Evolutionary conservation across 1,140 invertebrate species (phyloP).

Genomic region (Drosophila arizonae): DNA sequence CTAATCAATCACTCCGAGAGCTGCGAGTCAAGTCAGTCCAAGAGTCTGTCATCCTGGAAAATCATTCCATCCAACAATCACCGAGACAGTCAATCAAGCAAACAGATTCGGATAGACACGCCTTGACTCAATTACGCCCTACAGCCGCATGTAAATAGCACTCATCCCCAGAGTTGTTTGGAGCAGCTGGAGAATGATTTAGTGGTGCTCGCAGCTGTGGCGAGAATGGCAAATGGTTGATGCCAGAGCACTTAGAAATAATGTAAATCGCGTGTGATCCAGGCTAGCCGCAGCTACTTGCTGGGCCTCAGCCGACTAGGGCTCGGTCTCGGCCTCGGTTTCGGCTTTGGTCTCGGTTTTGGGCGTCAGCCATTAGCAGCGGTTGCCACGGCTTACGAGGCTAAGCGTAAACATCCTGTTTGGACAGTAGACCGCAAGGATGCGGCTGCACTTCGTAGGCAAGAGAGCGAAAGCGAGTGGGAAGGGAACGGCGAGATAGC

Average conservation of each 20-base stretch:
- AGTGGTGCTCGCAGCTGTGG: neutral
- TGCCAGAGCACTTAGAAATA: constrained; percentile 14
- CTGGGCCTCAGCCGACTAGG: neutral
- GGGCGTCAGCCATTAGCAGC: constrained; percentile 29
- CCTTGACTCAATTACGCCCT: neutral
- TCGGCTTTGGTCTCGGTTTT: neutral
- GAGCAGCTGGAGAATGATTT: too few species aligned
- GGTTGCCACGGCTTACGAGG: constrained; percentile 4
- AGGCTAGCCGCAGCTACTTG: constrained; percentile 26
- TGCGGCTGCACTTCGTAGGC: constrained; percentile 1
- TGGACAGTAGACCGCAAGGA: constrained; percentile 23
- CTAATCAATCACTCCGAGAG: too few species aligned
- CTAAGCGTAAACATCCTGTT: constrained; percentile 16
- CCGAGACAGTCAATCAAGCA: too few species aligned
- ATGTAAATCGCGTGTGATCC: constrained; percentile 28
- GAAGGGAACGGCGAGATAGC: neutral
- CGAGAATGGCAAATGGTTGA: constrained; percentile 16
- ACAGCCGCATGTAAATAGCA: neutral
- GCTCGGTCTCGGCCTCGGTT: neutral
- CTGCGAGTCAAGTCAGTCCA: neutral
- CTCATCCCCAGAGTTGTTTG: too few species aligned
- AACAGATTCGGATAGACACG: too few species aligned
- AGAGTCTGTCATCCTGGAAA: neutral
- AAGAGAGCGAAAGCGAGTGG: neutral
- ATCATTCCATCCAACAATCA: too few species aligned